A percentile compares a stretch with the other conserved stretches of the same genome.
Conservation (phyloP, 2,797 vertebrate species). For the Sebastes cheni region DNA sequence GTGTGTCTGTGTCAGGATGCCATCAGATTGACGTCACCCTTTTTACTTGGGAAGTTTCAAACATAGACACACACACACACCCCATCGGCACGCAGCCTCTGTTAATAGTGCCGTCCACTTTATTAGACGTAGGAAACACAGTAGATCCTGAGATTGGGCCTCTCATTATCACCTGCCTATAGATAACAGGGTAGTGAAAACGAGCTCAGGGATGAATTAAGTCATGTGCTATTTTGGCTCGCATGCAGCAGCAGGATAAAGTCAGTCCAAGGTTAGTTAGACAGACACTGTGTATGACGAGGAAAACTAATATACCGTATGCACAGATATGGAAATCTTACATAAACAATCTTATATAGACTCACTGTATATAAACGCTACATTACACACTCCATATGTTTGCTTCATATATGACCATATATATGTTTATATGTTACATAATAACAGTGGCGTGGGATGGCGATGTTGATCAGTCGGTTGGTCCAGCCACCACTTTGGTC, state of each 20-base stretch:
- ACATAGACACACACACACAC: slow-evolving; percentile 39
- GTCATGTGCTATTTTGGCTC: slow-evolving; percentile 60
- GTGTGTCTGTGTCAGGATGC: slow-evolving; percentile 58
- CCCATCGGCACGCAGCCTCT: slow-evolving; percentile 9
- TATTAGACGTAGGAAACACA: slow-evolving; percentile 57
- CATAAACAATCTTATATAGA: neutral
- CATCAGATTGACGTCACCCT: slow-evolving; percentile 66
- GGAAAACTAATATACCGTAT: neutral
- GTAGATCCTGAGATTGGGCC: slow-evolving; percentile 55
- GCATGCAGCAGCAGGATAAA: slow-evolving; percentile 19
- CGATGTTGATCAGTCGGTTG: neutral
- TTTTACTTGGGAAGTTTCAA: slow-evolving; percentile 54
- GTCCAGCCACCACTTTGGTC: neutral
- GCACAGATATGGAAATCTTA: neutral
- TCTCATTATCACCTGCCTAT: slow-evolving; percentile 71
- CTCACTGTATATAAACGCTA: neutral
- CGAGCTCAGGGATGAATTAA: slow-evolving; percentile 55
- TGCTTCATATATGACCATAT: neutral
- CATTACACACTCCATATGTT: neutral
- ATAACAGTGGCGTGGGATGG: neutral
- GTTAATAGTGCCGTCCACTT: slow-evolving; percentile 35
- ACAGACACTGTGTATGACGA: neutral
- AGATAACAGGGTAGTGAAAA: slow-evolving; percentile 67
- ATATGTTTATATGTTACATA: no score
- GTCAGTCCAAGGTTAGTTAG: slow-evolving; percentile 58